Base-by-base conservation (phyloP, 2,888 invertebrate species). In the Cloeon dipterum region DNA sequence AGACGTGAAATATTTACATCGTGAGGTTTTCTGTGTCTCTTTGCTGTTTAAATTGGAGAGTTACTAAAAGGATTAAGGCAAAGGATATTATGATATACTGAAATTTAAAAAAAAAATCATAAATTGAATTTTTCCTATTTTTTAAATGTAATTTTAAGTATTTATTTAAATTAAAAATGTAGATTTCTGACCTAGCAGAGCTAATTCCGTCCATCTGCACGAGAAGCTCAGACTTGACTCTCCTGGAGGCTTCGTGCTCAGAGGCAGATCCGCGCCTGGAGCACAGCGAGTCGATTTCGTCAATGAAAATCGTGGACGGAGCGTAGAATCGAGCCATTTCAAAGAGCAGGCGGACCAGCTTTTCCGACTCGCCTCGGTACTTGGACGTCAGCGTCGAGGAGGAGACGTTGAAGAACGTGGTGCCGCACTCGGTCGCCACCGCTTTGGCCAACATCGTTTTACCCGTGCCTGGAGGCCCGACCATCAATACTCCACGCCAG, bases 291-390 rank as follows among this genome's bases (percentile, higher is more conserved):
- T 98, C 96, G 42, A 98, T 96, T 68, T 98, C 96, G 60, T 98
- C 96, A 41, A 98, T 88, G 58, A 98, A 98, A 49, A 98, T 94
- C 39, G 94, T 96, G 51, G 88, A 88, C 4, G 96, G 96, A 40
- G 96, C 93, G 65, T 94, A 93, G 63, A 89, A 93, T 45, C 94
- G 68, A 3, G 94, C 94, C 91, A 98, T 94, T 66, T 94, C 94
- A 57, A 98, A 98, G 1, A 98, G 65, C 36, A 96, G 59, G 41
- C 93, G 70, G 43, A 98, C 93, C 49, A 98, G 74, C 62, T 96
- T 96, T 61, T 98, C 96, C 0, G 91, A 91, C 63, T 98, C 98
- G n/a, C 98, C 98, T 38, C 93, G 68, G 60, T 91, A 98, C 60
- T 98, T 98, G 16, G 91, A 93, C n/a, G 93, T 91, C 42, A 98